Conservation (phyloP, 2,888 invertebrate species). For the Phanerotoma sp. region DNA sequence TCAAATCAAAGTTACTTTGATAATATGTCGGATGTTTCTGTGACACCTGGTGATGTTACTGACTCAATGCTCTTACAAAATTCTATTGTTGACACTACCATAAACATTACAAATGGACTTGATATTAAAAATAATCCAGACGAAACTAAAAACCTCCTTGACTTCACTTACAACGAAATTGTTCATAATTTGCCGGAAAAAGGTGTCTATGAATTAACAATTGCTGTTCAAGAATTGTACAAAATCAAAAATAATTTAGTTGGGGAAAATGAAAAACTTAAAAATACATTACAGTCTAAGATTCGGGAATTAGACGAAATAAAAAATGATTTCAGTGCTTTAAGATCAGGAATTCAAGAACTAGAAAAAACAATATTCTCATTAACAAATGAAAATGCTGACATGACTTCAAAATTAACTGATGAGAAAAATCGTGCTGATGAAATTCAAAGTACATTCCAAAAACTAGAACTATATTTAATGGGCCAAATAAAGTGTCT, state of each 20-base stretch:
- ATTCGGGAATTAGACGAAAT: conserved; percentile 45
- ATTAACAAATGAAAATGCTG: conserved; percentile 48
- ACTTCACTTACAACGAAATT: conserved; percentile 22
- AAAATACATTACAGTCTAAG: conserved; percentile 38
- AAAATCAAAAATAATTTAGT: conserved; percentile 34
- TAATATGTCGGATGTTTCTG: conserved; percentile 35
- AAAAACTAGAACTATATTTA: conserved; percentile 36
- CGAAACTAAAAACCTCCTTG: conserved; percentile 15
- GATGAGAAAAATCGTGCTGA: conserved; percentile 36
- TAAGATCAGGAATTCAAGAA: conserved; percentile 43
- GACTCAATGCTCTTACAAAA: conserved; percentile 19
- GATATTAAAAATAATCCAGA: conserved; percentile 17
- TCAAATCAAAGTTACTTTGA: conserved; percentile 44
- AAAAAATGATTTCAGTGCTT: conserved; percentile 39
- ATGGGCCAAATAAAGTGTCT: conserved; percentile 35
- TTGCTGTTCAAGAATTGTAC: conserved; percentile 28
- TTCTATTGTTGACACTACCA: conserved; percentile 1
- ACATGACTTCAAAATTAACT: conserved; percentile 41
- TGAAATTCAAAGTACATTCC: conserved; percentile 29
- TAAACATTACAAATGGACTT: not conserved
- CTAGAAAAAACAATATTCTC: conserved; percentile 43
- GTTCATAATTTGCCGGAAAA: conserved; percentile 22
- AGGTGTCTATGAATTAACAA: conserved; percentile 25
- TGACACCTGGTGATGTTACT: conserved; percentile 16
- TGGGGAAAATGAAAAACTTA: conserved; percentile 42